phyloP scores from a whole-genome alignment of 2,113 vertebrate species.

The Cebidichthys violaceus region DNA sequence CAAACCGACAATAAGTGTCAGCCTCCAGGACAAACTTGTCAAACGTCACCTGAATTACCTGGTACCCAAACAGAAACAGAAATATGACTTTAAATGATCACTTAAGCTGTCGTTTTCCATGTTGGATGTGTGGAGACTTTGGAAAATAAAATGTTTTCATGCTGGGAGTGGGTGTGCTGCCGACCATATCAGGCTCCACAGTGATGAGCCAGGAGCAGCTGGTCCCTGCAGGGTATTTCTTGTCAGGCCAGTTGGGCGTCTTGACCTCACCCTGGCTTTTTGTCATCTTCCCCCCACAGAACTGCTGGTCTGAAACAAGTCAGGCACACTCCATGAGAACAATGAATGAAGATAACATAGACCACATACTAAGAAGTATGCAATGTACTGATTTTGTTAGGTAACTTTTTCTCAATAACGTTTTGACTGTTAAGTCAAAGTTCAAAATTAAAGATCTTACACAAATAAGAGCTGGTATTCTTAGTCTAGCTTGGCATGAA shows the following conservation, averaged over 20 bases:
- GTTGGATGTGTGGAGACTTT: not conserved
- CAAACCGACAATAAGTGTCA: constrained; percentile 91
- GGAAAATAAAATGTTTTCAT: not conserved
- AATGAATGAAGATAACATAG: not conserved
- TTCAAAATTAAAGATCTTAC: not conserved
- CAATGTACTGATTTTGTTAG: not conserved
- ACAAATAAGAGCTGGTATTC: not conserved
- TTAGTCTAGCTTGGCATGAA: not conserved
- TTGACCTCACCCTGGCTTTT: constrained; percentile 86
- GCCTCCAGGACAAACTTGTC: constrained; percentile 90
- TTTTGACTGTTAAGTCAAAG: not conserved
- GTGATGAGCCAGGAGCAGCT: constrained; percentile 94
- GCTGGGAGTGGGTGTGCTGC: constrained; percentile 11
- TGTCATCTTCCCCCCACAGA: constrained; percentile 86
- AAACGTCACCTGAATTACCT: constrained; percentile 89
- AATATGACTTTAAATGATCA: not conserved
- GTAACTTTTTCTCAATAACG: not conserved
- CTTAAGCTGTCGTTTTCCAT: not conserved
- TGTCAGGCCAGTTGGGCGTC: constrained; percentile 92
- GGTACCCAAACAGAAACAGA: constrained; percentile 35
- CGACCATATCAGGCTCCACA: constrained; percentile 86
- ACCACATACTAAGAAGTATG: not conserved
- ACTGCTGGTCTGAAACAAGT: constrained; percentile 72
- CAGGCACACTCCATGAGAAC: constrained; percentile 42
- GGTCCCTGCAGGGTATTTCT: constrained; percentile 89